Conservation (phyloP, 2,113 vertebrate genomes). For the Formicarius rufipectus region DNA sequence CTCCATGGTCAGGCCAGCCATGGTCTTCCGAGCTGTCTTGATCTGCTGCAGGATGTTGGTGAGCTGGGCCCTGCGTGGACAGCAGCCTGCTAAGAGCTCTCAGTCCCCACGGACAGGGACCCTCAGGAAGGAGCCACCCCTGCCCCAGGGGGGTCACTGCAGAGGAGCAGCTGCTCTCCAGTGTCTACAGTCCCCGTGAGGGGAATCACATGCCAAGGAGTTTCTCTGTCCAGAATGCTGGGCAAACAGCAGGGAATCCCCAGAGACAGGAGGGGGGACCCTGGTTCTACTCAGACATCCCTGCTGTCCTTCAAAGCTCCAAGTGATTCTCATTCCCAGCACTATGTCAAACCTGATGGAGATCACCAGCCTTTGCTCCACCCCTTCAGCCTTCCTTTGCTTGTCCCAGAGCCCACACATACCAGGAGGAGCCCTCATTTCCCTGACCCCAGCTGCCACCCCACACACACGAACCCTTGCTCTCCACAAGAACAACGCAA, state of each 20-base stretch:
- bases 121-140: background rate
- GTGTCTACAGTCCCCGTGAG: fast-evolving
- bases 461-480: fast-evolving
- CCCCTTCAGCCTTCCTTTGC: background rate
- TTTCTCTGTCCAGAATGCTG: background rate
- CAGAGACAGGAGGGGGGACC: background rate
- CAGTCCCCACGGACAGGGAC: fast-evolving
- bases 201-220: fast-evolving
- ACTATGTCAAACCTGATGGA: fast-evolving
- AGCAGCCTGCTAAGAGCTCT: background rate
- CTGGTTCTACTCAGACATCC: background rate
- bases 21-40: slow-evolving; percentile 86
- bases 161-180: fast-evolving
- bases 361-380: background rate
- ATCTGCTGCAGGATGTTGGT: slow-evolving; percentile 89
- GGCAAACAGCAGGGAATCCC: background rate
- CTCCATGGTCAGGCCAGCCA: slow-evolving; percentile 90
- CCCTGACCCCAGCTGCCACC: fast-evolving
- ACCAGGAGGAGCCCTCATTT: background rate
- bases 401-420: fast-evolving
- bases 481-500: fast-evolving
- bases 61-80: slow-evolving; percentile 77
- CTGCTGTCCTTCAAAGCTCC: background rate
- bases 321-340: background rate
- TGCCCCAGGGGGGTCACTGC: background rate